Evolutionary conservation across 2,113 vertebrate genomes (phyloP), one percentile per base, ranked within the genome.

Genomic region (Athene noctua): DNA sequence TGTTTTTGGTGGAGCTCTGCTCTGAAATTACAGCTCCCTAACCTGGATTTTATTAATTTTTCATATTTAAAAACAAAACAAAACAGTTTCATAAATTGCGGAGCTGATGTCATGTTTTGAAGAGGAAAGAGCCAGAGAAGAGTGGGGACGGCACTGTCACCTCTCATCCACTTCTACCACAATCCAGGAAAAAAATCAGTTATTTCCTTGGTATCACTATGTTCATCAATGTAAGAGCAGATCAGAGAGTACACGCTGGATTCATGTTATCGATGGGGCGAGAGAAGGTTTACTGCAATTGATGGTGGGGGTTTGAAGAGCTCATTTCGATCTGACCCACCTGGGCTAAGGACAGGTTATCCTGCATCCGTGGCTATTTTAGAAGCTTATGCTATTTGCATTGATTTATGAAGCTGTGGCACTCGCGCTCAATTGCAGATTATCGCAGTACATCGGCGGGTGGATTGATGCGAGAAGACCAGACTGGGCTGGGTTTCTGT

Each of bases 391-490:
- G 29, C 71, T 29, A 9, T 55, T 80, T 75, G 57, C 57, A 57
- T 40, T 59, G 90, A 71, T 94, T 79, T 54, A 51, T 12, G 70
- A n/a, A 44, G 38, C 51, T 36, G 44, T 40, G 44, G 55, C 42
- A 2, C 42, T n/a, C 2, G 0, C 2, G 6, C 51, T 72, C 88
- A 23, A 9, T 27, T 65, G 30, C 80, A 49, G 87, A 52, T 92
- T 36, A 47, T 54, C 0, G 0, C 67, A 12, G 57, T 10, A 13
- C 52, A 6, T 16, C 2, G 4, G 13, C 0, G 3, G 25, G 62
- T 34, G 63, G 62, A 30, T 81, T 66, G 71, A 59, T 55, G 74
- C 2, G 6, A 65, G 71, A 44, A 68, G 21, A 67, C 12, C 65
- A n/a, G 4, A 58, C 46, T 42, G 74, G 73, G 57, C 49, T 83